Evolutionary conservation across 1,140 invertebrate genomes (phyloP), one percentile per base, ranked within the genome.

Genomic region (Macrobrachium rosenbergii): DNA sequence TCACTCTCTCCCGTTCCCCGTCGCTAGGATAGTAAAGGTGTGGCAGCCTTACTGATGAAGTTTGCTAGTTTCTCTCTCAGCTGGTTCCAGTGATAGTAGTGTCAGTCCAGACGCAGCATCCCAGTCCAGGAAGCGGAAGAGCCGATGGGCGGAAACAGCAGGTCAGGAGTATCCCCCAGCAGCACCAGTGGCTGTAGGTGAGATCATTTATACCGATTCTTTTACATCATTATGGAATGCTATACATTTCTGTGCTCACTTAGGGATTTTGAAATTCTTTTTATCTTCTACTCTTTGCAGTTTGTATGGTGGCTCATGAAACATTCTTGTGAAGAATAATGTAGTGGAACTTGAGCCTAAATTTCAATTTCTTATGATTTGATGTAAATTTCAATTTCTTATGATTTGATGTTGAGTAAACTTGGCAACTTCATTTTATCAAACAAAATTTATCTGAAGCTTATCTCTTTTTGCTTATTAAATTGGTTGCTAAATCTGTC

Each of bases 51-150:
- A 87, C 60, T 87, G 85, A 87, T 87, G 85, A 87, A 67, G 85
- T 87, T 87, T 87, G 85, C 85, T 87, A 87, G 85, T 87, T 87
- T 87, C 85, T 87, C 85, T 87, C 85, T 87, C 85, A 87, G 85
- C 85, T 87, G 64, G 85, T 80, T 80, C 83, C 83, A 86, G 78
- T 81, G 85, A 81, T 23, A 67, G 73, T 73, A 79, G 63, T 62
- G 75, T 69, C 19, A 58, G 52, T 59, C 45, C 60, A 28, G 75
- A 58, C 28, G 62, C 62, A 45, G 59, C n/a, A 23, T 63, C 59
- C 43, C 67, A 62, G 78, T 45, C 37, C 69, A 87, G 75, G 85
- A 87, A 62, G 75, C 63, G 78, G 37, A 87, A 82, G 58, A 87
- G 85, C 72, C 85, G 85, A 67, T 87, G 85, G 85, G 85, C 69